phyloP scores from a whole-genome alignment of 2,113 vertebrate genomes.

The Sula dactylatra region DNA sequence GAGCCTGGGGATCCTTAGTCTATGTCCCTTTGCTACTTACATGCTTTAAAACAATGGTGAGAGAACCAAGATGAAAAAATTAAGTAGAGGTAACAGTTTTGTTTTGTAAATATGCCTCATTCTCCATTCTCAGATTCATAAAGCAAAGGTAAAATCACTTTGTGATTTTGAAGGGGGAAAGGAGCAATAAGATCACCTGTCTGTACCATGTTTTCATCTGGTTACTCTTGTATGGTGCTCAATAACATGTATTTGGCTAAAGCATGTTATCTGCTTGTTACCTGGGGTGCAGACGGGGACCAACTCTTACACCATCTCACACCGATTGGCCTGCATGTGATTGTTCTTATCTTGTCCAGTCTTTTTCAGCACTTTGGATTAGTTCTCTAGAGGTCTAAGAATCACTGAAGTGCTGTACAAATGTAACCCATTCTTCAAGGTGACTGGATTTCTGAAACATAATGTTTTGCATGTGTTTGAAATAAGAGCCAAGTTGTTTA shows the following conservation, averaged over 20 bases:
- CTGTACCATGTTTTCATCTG: neutral
- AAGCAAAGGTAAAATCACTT: neutral
- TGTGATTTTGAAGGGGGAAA: neutral
- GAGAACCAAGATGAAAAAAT: neutral
- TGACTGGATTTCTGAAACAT: neutral
- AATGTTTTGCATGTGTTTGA: neutral
- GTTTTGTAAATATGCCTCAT: neutral
- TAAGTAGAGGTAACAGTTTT: neutral
- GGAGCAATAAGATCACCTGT: neutral
- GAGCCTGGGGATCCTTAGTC: neutral
- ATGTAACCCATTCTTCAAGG: neutral
- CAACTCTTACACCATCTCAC: neutral
- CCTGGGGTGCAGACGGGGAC: neutral
- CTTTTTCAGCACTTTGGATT: neutral
- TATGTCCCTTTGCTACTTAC: neutral
- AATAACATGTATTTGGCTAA: neutral
- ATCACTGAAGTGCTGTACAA: neutral
- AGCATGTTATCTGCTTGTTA: neutral
- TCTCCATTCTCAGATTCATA: neutral
- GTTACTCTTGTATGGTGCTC: neutral
- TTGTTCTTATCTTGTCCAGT: neutral
- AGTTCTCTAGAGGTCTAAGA: neutral
- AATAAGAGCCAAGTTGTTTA: neutral
- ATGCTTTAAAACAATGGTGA: neutral
- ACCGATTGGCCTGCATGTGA: rapidly evolving